Conservation (phyloP, 2,113 vertebrate genomes). For the Lepus europaeus region DNA sequence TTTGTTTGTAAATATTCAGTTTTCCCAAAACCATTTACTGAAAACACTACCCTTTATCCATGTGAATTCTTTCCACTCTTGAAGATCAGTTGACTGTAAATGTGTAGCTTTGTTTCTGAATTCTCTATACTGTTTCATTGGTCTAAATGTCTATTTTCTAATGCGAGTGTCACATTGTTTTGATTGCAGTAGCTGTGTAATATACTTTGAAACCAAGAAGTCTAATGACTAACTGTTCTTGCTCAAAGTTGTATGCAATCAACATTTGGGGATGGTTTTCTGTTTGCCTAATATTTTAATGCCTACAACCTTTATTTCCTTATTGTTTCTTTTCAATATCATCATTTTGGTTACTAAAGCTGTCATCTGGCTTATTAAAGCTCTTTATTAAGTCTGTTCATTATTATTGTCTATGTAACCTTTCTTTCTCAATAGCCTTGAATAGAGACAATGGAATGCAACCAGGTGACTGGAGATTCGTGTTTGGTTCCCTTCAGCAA, state of each 20-base stretch:
- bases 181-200: neutral
- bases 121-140: too few species aligned
- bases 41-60: too few species aligned
- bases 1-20: too few species aligned
- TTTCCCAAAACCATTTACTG: too few species aligned
- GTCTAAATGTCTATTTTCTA: neutral
- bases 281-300: neutral
- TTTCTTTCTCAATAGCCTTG: neutral
- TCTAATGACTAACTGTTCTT: neutral
- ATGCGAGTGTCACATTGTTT: neutral
- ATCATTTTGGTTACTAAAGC: neutral
- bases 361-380: neutral
- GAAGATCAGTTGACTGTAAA: neutral
- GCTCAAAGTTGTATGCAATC: neutral
- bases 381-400: neutral
- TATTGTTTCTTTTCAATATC: neutral
- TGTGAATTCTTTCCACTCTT: neutral
- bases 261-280: neutral
- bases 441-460: neutral
- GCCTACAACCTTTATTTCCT: neutral
- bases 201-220: too few species aligned
- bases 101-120: neutral
- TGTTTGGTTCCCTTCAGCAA: neutral
- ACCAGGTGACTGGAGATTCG: neutral
- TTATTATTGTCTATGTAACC: neutral